These are phyloP conservation scores for Cacatua alba DNA, from an alignment of 2,113 vertebrate genomes.

Conservation along the genomic window DNA sequence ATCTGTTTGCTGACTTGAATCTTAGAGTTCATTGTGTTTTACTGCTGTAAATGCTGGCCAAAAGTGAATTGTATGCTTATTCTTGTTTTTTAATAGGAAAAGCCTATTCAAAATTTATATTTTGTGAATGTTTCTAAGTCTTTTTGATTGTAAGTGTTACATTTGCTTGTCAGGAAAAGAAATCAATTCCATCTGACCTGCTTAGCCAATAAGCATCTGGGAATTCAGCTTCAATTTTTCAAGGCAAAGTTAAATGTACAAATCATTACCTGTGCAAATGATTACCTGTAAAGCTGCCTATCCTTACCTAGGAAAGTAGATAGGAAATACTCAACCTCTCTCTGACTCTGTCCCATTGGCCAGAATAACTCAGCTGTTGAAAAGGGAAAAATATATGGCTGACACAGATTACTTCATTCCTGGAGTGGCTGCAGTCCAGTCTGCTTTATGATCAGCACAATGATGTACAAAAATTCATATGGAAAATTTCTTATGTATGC, in stretches of 20 bases:
- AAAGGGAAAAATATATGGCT: conserved; percentile 1
- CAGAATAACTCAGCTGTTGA: neutral
- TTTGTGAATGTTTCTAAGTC: neutral
- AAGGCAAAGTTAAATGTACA: neutral
- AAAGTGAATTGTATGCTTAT: neutral
- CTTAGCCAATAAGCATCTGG: neutral
- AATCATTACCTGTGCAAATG: conserved; percentile 6
- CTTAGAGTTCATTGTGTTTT: neutral
- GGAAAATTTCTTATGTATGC: neutral
- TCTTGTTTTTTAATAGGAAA: neutral
- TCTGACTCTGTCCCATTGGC: neutral
- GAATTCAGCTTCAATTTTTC: conserved; percentile 3
- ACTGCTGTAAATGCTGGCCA: neutral
- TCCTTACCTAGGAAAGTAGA: neutral
- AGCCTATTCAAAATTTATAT: neutral
- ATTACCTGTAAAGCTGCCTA: neutral
- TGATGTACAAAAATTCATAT: neutral
- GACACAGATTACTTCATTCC: neutral
- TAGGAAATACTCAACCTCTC: neutral
- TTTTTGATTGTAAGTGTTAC: neutral
- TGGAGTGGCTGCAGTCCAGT: neutral
- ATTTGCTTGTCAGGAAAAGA: neutral
- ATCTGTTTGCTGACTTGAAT: neutral
- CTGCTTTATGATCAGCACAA: neutral
- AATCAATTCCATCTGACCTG: neutral